Conservation (phyloP, 2,113 vertebrate genomes). For the Tursiops truncatus region DNA sequence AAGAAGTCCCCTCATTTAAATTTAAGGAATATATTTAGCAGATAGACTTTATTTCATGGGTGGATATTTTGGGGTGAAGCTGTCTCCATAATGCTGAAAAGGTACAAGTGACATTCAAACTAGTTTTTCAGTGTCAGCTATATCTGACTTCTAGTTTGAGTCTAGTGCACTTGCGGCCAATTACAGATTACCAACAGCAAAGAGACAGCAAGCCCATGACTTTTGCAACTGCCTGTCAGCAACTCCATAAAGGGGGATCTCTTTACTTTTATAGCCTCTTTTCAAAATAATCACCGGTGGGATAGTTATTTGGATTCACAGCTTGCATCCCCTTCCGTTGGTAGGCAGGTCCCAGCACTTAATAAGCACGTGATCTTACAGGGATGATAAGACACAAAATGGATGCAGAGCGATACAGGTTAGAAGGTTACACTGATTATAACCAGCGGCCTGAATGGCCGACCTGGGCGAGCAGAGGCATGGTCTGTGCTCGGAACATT, state of each 20-base stretch:
- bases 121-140: neutral
- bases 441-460: accelerated
- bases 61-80: neutral
- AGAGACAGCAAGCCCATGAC: accelerated
- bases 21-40: neutral
- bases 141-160: neutral
- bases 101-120: neutral
- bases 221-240: neutral
- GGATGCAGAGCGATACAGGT: accelerated
- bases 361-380: accelerated
- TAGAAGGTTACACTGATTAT: accelerated
- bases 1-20: neutral
- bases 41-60: neutral
- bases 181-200: neutral
- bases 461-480: neutral
- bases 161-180: neutral
- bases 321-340: neutral
- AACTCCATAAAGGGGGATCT: accelerated
- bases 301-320: neutral
- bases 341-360: no score
- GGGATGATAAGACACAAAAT: accelerated
- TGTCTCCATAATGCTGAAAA: neutral
- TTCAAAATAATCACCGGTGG: neutral
- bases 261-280: neutral
- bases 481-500: accelerated